phyloP scores from a whole-genome alignment of 2,888 invertebrate species.

The Bombylius discolor region DNA sequence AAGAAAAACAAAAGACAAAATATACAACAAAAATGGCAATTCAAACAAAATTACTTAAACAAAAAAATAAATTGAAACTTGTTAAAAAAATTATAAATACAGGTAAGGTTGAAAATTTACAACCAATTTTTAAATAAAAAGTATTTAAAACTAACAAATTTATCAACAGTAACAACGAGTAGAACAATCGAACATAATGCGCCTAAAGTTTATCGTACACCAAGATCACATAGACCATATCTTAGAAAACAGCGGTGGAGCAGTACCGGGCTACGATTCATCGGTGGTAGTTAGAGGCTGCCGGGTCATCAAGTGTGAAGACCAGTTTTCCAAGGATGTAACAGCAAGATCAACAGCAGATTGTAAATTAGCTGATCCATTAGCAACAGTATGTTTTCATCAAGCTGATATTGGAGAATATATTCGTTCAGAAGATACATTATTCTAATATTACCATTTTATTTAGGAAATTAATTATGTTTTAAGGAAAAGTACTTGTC shows the following conservation, averaged over 20 bases:
- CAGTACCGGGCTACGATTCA: too few relatives aligned
- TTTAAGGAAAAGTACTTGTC: too few relatives aligned
- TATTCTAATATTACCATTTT: conserved; percentile 26
- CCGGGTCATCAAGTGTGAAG: too few relatives aligned
- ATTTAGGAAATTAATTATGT: not conserved
- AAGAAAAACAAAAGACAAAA: conserved; percentile 52
- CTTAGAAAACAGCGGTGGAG: too few relatives aligned
- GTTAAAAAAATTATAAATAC: conserved; percentile 48
- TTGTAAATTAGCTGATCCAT: conserved; percentile 84
- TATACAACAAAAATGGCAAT: conserved; percentile 50
- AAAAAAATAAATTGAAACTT: conserved; percentile 45
- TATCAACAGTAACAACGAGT: too few relatives aligned
- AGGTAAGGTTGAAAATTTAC: too few relatives aligned
- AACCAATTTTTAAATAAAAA: too few relatives aligned
- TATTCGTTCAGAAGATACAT: conserved; percentile 73
- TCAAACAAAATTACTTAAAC: conserved; percentile 50
- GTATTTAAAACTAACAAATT: too few relatives aligned
- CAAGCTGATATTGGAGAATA: conserved; percentile 98
- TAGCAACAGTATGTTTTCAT: conserved; percentile 85
- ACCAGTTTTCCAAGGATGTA: too few relatives aligned
- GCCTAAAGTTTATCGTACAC: conserved; percentile 27
- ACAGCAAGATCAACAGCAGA: conserved; percentile 84
- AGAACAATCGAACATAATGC: too few relatives aligned
- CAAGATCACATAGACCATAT: conserved; percentile 27
- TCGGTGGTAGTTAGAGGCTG: too few relatives aligned